These are phyloP conservation scores for Okamejei kenojei DNA, from an alignment of 2,797 vertebrate species.

Conservation along the genomic window DNA sequence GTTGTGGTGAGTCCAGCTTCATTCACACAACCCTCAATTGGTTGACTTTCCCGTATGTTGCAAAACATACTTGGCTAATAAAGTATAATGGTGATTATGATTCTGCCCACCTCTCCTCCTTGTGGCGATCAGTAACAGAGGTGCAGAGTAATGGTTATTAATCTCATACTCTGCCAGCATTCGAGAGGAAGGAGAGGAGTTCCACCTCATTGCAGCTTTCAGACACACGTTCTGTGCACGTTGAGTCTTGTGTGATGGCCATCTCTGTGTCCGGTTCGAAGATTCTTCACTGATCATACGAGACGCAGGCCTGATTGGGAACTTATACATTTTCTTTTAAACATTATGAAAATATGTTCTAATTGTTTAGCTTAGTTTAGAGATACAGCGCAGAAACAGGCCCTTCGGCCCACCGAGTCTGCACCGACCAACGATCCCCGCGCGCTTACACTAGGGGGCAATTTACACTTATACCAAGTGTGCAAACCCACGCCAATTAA, in stretches of 20 bases:
- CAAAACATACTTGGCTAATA: no score
- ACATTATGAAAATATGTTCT: not conserved
- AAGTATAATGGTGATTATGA: no score
- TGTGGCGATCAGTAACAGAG: not conserved
- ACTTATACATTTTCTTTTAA: not conserved
- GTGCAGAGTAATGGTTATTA: constrained; percentile 1
- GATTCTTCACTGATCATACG: not conserved
- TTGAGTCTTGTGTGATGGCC: not conserved
- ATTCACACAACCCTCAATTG: not conserved
- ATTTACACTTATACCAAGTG: no score
- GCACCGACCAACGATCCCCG: no score
- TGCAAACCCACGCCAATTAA: no score
- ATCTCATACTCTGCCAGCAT: not conserved
- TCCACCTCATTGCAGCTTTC: not conserved
- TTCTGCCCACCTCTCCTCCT: not conserved
- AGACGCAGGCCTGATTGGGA: not conserved
- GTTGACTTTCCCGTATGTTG: not conserved
- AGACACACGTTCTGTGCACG: not conserved
- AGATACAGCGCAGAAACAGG: no score
- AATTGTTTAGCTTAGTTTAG: not conserved
- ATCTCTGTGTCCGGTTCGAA: not conserved
- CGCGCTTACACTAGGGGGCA: no score
- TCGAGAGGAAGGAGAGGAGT: not conserved
- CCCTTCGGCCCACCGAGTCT: no score
- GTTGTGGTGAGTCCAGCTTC: not conserved